Base-by-base conservation (phyloP, 2,797 vertebrate species). In the Falco cherrug region DNA sequence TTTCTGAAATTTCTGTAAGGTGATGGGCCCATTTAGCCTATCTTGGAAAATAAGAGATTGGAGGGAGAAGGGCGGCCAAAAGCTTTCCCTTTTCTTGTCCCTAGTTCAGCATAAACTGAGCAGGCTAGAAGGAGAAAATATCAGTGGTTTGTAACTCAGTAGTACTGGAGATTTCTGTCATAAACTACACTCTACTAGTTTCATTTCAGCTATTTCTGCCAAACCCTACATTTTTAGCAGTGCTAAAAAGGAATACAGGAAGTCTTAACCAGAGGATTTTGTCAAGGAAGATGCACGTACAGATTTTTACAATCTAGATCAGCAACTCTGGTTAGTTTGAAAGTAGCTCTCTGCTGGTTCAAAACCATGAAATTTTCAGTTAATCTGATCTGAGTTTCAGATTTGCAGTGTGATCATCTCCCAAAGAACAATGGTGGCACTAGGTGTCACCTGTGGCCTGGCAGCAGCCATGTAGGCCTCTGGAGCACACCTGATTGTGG, bases 1-100 rank as follows among this genome's bases (percentile, higher is more conserved):
- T 76, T 89, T 51, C 39, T 47, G 3, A 25, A 39, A 4, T 47
- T 51, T 71, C 80, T 63, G 3, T 67, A 18, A 64, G 39, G 16
- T 20, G 13, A 22, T 5, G 4, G 2, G 8, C 31, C 7, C 25
- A 43, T 22, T 53, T 48, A 71, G 10, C 12, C 74, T 0, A 0
- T 50, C 61, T 47, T 41, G 22, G 37, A 93, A 88, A 20, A 56
- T 6, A 65, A 56, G n/a, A 87, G 13, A 22, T 21, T 11, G 5
- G 5, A 76, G 10, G 25, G 28, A 84, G 69, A 79, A 7, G 2
- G 67, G 21, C 19, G 24, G 10, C 6, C 6, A 50, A 20, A 71
- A 88, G 5, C 6, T 89, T 86, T 82, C 25, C 11, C 14, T 76
- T 70, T 82, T 56, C 51, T 73, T 79, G 24, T 67, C 35, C 12